Percentiles rank a stretch among this genome's conserved stretches.
These are phyloP conservation scores for Zootoca vivipara DNA, from an alignment of 2,113 vertebrate species.

Conservation along the genomic window DNA sequence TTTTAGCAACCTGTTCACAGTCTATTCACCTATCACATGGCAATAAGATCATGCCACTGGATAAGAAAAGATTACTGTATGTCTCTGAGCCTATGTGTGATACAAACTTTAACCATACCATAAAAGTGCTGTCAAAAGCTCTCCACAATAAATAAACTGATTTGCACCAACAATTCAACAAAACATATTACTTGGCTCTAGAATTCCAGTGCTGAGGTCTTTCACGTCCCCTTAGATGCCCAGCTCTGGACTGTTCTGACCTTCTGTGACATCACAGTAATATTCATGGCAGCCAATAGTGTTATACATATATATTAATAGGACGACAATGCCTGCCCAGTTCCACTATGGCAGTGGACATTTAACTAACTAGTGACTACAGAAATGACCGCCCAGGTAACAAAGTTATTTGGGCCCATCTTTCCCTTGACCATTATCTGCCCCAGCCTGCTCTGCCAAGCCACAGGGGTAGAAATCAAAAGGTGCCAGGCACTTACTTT, in stretches of 20 bases:
- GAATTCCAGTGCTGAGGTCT: background rate
- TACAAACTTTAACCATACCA: background rate
- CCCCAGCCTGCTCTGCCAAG: background rate
- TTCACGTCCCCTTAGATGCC: background rate
- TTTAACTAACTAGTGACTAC: background rate
- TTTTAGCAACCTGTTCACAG: background rate
- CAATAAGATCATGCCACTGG: background rate
- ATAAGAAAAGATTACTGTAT: background rate
- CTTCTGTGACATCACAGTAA: background rate
- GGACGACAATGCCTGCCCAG: background rate
- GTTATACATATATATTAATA: too few species aligned
- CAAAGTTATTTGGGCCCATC: background rate
- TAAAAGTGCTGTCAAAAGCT: background rate
- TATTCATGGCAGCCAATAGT: background rate
- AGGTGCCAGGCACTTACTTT: constrained; percentile 75
- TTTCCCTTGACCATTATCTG: background rate
- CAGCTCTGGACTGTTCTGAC: background rate
- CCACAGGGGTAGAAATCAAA: background rate
- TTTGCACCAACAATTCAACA: background rate
- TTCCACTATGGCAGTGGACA: background rate
- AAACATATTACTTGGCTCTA: background rate
- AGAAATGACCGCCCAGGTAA: background rate
- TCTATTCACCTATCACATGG: background rate
- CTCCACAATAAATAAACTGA: background rate
- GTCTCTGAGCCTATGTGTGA: background rate